Conservation (phyloP, 2,888 invertebrate species). For the Cheilosia impressa region DNA sequence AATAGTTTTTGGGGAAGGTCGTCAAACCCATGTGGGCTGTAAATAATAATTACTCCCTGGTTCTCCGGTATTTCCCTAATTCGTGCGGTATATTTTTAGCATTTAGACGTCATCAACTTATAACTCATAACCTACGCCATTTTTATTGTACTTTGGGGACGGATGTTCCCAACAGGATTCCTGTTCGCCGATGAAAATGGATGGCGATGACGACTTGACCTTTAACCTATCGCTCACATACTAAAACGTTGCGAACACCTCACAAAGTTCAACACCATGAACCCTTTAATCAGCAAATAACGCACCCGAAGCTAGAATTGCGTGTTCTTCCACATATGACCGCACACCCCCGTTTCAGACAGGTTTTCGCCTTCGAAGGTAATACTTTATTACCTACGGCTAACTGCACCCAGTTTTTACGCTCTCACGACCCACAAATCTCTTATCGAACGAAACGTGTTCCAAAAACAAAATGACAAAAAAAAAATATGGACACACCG, state of each 20-base stretch:
- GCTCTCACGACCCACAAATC: slow-evolving; percentile 43
- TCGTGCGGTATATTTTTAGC: not conserved
- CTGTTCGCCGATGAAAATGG: not conserved
- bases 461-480: not conserved
- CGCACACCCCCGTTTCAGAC: slow-evolving; percentile 6
- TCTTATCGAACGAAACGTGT: slow-evolving; percentile 27
- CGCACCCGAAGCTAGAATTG: slow-evolving; percentile 3
- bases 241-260: not conserved
- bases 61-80: not conserved
- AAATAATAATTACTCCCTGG: not conserved
- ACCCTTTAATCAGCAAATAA: slow-evolving; percentile 37
- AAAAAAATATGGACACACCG: not conserved
- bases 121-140: not conserved
- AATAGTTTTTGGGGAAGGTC: not conserved
- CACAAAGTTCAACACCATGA: not conserved
- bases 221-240: not conserved
- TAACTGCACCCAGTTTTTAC: slow-evolving; percentile 49
- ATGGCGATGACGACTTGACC: not conserved
- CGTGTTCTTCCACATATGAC: not conserved
- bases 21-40: not conserved
- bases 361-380: slow-evolving; percentile 32
- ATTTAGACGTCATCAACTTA: not conserved
- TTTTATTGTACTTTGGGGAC: not conserved
- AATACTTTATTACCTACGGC: slow-evolving; percentile 40
- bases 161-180: not conserved